A percentile compares a stretch with the other conserved stretches of the same genome.
Conservation (phyloP, 2,797 vertebrate genomes). For the Oreochromis mossambicus region DNA sequence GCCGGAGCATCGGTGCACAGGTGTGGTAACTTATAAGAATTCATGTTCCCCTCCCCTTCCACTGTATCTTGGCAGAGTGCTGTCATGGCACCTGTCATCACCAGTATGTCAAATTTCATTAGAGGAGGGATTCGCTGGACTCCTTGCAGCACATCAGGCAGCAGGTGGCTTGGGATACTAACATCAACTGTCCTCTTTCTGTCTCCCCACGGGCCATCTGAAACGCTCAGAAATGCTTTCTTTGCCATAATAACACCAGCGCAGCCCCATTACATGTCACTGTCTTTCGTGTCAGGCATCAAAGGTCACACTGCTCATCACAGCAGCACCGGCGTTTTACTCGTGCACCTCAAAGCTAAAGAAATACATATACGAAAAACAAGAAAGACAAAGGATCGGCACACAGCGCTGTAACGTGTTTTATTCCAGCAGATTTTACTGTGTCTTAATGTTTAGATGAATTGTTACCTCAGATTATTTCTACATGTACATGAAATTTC, state of each 20-base stretch:
- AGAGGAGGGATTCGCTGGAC: slow-evolving; percentile 43
- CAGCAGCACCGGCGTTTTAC: neutral
- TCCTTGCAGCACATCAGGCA: slow-evolving; percentile 43
- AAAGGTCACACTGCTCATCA: slow-evolving; percentile 19
- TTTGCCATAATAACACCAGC: slow-evolving; percentile 41
- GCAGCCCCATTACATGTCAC: slow-evolving; percentile 37
- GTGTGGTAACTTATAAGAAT: slow-evolving; percentile 70
- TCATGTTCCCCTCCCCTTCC: slow-evolving; percentile 27
- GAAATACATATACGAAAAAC: neutral
- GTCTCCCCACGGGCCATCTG: slow-evolving; percentile 35
- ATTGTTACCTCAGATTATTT: neutral
- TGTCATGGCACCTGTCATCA: slow-evolving; percentile 73
- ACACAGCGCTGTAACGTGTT: rapidly evolving
- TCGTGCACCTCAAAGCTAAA: neutral
- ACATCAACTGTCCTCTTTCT: slow-evolving; percentile 49
- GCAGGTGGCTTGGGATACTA: slow-evolving; percentile 68
- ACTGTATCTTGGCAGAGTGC: slow-evolving; percentile 56
- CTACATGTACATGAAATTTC: neutral
- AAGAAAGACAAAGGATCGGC: neutral
- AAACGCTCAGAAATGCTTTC: slow-evolving; percentile 34
- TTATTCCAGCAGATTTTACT: neutral
- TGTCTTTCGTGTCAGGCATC: slow-evolving; percentile 31
- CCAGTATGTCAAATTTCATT: slow-evolving; percentile 74
- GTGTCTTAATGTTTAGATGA: neutral
- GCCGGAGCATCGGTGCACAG: slow-evolving; percentile 58